phyloP scores from a whole-genome alignment of 2,797 vertebrate genomes.

The Atherinosoma microstoma region DNA sequence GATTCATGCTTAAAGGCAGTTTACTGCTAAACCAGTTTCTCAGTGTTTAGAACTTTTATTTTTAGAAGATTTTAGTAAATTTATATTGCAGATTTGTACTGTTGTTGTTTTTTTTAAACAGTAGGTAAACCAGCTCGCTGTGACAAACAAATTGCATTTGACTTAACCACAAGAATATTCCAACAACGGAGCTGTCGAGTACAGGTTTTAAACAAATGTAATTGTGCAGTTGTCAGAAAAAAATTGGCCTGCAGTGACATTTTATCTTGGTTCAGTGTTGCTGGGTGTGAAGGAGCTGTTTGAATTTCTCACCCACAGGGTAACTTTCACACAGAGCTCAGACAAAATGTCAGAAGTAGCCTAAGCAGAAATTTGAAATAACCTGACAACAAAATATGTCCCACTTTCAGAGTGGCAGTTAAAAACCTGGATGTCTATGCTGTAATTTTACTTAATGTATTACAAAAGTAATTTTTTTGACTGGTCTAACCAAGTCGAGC shows the following conservation, averaged over 20 bases:
- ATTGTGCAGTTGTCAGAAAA: background rate
- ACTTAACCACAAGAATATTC: background rate
- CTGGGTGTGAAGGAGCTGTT: background rate
- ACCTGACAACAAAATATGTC: too few species aligned
- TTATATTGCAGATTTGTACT: too few species aligned
- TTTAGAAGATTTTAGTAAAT: too few species aligned
- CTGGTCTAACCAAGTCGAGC: too few species aligned
- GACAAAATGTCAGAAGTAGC: background rate
- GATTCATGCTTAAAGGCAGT: too few species aligned
- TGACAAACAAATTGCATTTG: background rate
- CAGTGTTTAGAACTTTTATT: too few species aligned
- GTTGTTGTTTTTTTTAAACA: too few species aligned
- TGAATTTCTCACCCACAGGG: background rate
- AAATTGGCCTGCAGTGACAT: background rate
- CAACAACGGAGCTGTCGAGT: background rate
- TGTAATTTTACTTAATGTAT: too few species aligned
- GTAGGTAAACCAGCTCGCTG: too few species aligned
- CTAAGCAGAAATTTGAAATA: background rate
- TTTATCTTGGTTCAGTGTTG: background rate
- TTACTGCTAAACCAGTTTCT: background rate
- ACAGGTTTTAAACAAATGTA: background rate
- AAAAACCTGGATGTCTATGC: too few species aligned
- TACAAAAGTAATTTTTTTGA: too few species aligned
- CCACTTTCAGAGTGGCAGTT: too few species aligned
- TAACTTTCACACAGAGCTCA: background rate